phyloP scores from a whole-genome alignment of 2,797 vertebrate species.

The Myripristis murdjan region DNA sequence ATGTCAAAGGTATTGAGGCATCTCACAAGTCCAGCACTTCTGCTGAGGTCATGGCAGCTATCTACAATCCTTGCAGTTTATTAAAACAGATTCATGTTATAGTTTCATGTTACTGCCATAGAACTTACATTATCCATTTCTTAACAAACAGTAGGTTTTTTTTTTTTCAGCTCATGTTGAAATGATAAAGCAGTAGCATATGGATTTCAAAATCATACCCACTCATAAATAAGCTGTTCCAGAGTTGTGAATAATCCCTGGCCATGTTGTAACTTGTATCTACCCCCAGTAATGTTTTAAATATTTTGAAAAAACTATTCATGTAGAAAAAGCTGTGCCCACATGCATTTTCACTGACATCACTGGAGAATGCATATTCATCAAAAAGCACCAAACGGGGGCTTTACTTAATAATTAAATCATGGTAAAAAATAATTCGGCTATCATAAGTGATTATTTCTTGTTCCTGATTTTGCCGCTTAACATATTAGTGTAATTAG shows the following conservation, averaged over 20 bases:
- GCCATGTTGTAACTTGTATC: no score
- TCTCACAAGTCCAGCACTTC: slow-evolving; percentile 40
- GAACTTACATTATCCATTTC: slow-evolving; percentile 29
- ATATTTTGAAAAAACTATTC: not conserved
- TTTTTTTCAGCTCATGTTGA: slow-evolving; percentile 11
- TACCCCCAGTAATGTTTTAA: no score
- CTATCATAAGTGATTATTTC: not conserved
- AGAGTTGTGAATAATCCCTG: not conserved
- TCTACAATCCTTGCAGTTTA: slow-evolving; percentile 60
- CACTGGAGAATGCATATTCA: not conserved
- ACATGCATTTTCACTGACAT: not conserved
- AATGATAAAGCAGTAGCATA: slow-evolving; percentile 32
- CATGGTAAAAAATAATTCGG: no score
- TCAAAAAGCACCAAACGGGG: no score
- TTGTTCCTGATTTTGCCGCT: slow-evolving; percentile 4
- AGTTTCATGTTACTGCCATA: slow-evolving; percentile 40
- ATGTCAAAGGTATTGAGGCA: slow-evolving; percentile 71
- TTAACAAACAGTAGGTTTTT: slow-evolving; percentile 13
- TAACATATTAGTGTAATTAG: not conserved
- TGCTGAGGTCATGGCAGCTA: slow-evolving; percentile 27
- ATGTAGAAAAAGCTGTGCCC: not conserved
- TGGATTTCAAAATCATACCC: slow-evolving; percentile 32
- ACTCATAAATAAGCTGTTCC: slow-evolving; percentile 5
- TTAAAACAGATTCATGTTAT: slow-evolving; percentile 53
- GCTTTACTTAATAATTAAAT: slow-evolving; percentile 4